Evolutionary conservation across 2,888 invertebrate genomes (phyloP), one percentile per base, ranked within the genome.

Genomic region (Falcaria lacertinaria): DNA sequence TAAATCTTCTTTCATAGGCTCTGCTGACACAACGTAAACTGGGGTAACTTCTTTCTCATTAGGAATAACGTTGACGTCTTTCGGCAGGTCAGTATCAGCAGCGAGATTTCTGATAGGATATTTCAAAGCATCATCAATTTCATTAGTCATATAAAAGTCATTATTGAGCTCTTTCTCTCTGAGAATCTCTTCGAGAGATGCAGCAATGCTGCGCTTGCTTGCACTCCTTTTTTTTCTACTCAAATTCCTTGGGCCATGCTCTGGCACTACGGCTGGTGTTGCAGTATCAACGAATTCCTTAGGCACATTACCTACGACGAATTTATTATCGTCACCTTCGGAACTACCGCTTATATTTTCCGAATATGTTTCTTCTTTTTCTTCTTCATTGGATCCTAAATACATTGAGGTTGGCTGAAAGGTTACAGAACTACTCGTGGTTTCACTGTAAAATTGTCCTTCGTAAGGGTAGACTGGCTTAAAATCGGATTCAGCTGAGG

Each of bases 301-400:
- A 0, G 92, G 92, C 0, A 93, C 83, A 57, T 90, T 93, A 0
- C 93, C 93, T 1, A 93, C 93, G 0, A 93, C 93, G 69, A 93
- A 93, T 65, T 93, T 91, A 39, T 80, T 86, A 32, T 88, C 82
- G 41, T 54, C 72, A 7, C 62, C 55, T 46, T 74, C 80, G 32
- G 54, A 58, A 39, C 63, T 68, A 5, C 54, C 45, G 32, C 71
- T 68, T 34, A 63, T 59, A 50, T 67, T 66, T 32, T 81, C 84
- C 11, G 63, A 64, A 54, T 81, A 85, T 42, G 79, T 80, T 15
- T 64, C 71, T 43, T 85, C 77, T 41, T 69, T 63, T n/a, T 75
- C 72, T 40, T 85, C 84, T 50, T 78, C 75, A 50, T 89, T 88
- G 2, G 83, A 80, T 25, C 88, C 89, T 45, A 90, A 70, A 54